Evolutionary conservation across 1,140 invertebrate species (phyloP).

Genomic region (Drosophila parabipectinata): DNA sequence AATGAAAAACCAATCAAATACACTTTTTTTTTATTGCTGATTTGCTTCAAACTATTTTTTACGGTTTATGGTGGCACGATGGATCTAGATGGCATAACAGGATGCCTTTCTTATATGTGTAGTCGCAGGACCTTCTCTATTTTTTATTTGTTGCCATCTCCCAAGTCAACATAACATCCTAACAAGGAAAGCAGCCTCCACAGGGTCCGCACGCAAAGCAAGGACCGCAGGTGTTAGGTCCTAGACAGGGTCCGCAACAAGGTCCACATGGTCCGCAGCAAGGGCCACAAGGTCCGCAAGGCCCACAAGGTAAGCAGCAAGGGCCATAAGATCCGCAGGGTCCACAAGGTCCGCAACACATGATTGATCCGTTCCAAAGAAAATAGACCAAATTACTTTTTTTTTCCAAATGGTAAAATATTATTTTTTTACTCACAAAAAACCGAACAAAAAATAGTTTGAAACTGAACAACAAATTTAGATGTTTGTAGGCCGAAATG

Average conservation of each 20-base stretch:
- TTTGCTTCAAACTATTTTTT: conserved; percentile 1
- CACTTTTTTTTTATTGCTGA: neutral
- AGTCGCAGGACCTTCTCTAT: neutral
- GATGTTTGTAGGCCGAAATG: conserved; percentile 14
- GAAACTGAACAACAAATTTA: conserved; percentile 23
- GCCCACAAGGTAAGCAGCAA: no score
- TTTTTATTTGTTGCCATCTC: neutral
- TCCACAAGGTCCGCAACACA: conserved; percentile 29
- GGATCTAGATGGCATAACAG: neutral
- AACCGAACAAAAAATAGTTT: conserved; percentile 28
- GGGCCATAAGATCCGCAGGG: conserved; percentile 1
- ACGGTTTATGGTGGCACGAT: neutral
- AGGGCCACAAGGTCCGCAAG: no score
- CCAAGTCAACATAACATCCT: no score
- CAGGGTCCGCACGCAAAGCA: conserved; percentile 1
- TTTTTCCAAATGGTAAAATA: neutral
- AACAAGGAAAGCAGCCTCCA: neutral
- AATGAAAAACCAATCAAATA: no score
- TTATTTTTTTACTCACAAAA: conserved; percentile 12
- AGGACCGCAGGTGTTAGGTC: no score
- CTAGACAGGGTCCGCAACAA: no score
- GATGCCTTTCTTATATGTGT: no score
- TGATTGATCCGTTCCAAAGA: conserved; percentile 10
- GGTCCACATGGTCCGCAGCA: no score
- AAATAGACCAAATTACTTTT: neutral